Evolutionary conservation across 1,140 invertebrate species (phyloP).

Genomic region (Euura lappo): DNA sequence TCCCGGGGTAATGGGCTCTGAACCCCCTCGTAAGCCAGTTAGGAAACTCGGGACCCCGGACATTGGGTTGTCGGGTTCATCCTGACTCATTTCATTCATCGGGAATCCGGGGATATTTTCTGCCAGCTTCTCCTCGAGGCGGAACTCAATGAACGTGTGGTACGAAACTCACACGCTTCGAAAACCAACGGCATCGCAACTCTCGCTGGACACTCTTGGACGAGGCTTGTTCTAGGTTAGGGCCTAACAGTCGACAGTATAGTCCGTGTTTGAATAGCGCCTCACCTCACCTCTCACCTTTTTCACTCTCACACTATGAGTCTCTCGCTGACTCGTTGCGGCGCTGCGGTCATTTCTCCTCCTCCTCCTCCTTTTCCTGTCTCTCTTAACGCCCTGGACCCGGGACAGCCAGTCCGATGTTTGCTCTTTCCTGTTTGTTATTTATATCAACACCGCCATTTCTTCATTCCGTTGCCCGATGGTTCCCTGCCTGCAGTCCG

Average conservation of each 20-base stretch:
- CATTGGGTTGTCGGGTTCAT: neutral
- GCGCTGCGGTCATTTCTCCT: neutral
- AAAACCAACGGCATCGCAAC: neutral
- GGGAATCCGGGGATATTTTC: too few species aligned
- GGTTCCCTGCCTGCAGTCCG: neutral
- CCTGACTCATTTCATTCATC: neutral
- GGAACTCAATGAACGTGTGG: neutral
- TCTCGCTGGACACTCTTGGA: neutral
- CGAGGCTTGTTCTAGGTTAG: conserved; percentile 2
- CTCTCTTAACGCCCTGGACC: neutral
- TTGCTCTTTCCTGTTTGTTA: conserved; percentile 13
- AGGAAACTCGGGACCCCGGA: neutral
- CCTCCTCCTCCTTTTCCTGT: neutral
- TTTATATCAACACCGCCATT: conserved; percentile 13
- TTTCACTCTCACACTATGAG: conserved; percentile 3
- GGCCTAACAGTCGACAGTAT: neutral
- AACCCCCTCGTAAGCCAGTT: neutral
- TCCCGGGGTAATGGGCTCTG: neutral
- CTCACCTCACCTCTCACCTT: neutral
- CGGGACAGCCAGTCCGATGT: neutral
- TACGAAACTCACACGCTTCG: neutral
- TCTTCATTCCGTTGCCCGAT: conserved; percentile 6
- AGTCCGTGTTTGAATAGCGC: neutral
- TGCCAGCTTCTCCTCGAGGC: too few species aligned
- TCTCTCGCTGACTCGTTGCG: neutral